phyloP scores from a whole-genome alignment of 2,888 invertebrate genomes.

The Pardosa pseudoannulata region DNA sequence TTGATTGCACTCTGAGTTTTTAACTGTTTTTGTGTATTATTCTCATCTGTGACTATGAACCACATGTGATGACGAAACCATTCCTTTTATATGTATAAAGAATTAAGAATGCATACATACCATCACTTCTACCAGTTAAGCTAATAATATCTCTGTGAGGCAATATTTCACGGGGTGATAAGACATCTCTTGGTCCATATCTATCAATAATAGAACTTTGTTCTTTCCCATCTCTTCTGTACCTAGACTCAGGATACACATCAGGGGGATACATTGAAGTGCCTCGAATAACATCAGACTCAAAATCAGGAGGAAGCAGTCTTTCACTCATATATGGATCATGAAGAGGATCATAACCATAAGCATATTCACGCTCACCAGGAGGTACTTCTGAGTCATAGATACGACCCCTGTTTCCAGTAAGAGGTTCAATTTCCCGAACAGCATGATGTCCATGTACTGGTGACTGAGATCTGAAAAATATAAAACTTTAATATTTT shows the following conservation, averaged over 20 bases:
- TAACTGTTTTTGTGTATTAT: too few relatives aligned
- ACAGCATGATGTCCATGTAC: conserved; percentile 50
- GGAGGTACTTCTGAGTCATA: conserved; percentile 64
- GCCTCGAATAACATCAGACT: conserved; percentile 43
- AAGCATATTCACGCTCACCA: conserved; percentile 54
- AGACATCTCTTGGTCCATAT: conserved; percentile 48
- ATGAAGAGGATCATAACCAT: conserved; percentile 62
- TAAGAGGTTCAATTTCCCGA: conserved; percentile 54
- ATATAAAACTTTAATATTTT: too few relatives aligned
- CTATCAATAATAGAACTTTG: conserved; percentile 36
- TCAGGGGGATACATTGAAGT: conserved; percentile 57
- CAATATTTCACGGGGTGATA: conserved; percentile 56
- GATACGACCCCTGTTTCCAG: conserved; percentile 40
- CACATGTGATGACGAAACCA: too few relatives aligned
- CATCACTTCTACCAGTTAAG: conserved; percentile 47
- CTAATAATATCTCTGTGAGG: conserved; percentile 64
- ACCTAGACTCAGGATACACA: conserved; percentile 55
- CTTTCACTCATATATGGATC: conserved; percentile 61
- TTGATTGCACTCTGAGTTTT: too few relatives aligned
- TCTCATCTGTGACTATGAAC: too few relatives aligned
- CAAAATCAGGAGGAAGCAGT: conserved; percentile 62
- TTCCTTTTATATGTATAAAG: too few relatives aligned
- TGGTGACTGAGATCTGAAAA: conserved; percentile 61
- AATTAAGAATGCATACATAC: conserved; percentile 16
- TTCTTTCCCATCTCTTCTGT: conserved; percentile 55